Evolutionary conservation across 2,888 invertebrate species (phyloP).

Genomic region (Diogma glabrata): DNA sequence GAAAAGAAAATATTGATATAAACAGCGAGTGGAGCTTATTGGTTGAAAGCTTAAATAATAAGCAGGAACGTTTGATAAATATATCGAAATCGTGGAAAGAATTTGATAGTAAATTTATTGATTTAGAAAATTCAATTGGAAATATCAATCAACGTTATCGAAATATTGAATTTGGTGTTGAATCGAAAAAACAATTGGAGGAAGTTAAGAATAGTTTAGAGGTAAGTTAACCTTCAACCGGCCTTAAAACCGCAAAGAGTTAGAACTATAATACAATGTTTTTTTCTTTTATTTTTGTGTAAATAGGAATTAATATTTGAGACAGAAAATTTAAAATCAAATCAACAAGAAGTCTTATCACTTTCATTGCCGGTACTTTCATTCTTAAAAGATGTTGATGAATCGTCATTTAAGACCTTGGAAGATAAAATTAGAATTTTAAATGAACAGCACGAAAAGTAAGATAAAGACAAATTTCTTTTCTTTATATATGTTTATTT

Average conservation of each 20-base stretch:
- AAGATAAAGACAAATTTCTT: too few relatives aligned
- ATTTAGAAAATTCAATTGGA: conserved; percentile 55
- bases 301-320: conserved; percentile 60
- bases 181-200: conserved; percentile 60
- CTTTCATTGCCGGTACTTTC: conserved; percentile 59
- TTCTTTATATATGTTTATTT: too few relatives aligned
- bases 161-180: conserved; percentile 63
- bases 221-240: conserved; percentile 42
- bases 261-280: too few relatives aligned
- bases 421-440: conserved; percentile 58
- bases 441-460: conserved; percentile 55
- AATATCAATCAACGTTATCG: conserved; percentile 63
- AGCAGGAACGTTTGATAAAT: conserved; percentile 56
- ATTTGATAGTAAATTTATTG: conserved; percentile 59
- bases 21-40: conserved; percentile 59
- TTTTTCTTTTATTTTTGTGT: too few relatives aligned
- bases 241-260: too few relatives aligned
- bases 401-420: conserved; percentile 55
- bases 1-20: conserved; percentile 56
- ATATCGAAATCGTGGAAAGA: conserved; percentile 65
- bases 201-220: conserved; percentile 60
- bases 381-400: conserved; percentile 56
- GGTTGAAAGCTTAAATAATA: conserved; percentile 54
- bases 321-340: conserved; percentile 55
- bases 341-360: conserved; percentile 52